Conservation (phyloP, 2,888 invertebrate genomes). For the Fragum fragum region DNA sequence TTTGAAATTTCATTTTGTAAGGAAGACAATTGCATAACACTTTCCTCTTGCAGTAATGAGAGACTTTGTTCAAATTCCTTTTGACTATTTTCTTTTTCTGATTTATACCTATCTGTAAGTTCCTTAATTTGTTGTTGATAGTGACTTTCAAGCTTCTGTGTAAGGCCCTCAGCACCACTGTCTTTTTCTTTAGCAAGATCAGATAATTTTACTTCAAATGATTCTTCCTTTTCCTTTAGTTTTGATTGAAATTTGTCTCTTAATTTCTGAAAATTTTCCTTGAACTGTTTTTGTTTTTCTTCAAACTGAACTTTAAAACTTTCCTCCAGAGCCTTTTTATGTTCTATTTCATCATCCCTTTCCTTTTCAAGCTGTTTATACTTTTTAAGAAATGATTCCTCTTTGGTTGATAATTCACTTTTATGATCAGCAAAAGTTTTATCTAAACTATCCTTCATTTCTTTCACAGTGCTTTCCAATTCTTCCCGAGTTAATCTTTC, state of each 20-base stretch:
- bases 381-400: constrained; percentile 25
- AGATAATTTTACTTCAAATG: constrained; percentile 73
- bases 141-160: constrained; percentile 69
- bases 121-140: constrained; percentile 73
- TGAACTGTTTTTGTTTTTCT: constrained; percentile 79
- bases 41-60: constrained; percentile 22
- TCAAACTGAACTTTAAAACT: constrained; percentile 78
- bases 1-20: constrained; percentile 40
- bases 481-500: constrained; percentile 23
- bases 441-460: constrained; percentile 74
- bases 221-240: constrained; percentile 77
- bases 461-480: constrained; percentile 41
- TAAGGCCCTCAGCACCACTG: constrained; percentile 73
- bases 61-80: constrained; percentile 72
- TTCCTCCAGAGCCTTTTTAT: constrained; percentile 71
- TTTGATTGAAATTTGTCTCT: constrained; percentile 80
- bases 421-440: constrained; percentile 51
- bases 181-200: constrained; percentile 80
- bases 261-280: constrained; percentile 78
- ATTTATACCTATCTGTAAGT: constrained; percentile 67
- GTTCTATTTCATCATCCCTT: constrained; percentile 64
- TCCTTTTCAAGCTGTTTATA: constrained; percentile 53
- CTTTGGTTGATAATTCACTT: constrained; percentile 52
- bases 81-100: constrained; percentile 57
- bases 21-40: constrained; percentile 17